Conservation (phyloP, 2,797 vertebrate species). For the Arremon brunneinucha region DNA sequence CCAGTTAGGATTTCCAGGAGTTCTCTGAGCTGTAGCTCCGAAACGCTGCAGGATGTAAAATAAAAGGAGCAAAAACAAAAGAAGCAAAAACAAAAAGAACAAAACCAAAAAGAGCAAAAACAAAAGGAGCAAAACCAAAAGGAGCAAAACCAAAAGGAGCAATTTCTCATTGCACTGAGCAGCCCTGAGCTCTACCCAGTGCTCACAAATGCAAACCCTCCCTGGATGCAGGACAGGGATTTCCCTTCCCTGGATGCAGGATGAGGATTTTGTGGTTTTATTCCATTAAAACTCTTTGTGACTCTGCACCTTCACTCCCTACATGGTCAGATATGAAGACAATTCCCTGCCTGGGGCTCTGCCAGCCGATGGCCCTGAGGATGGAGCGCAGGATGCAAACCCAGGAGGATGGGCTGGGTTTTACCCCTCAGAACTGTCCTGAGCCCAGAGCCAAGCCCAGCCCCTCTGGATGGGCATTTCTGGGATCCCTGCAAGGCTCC, state of each 20-base stretch:
- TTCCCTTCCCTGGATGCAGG: background rate
- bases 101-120: background rate
- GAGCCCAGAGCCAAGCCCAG: background rate
- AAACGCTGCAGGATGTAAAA: background rate
- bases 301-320: slow-evolving; percentile 2
- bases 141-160: background rate
- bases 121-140: too few species aligned
- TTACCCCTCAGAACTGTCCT: background rate
- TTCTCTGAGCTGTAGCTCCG: background rate
- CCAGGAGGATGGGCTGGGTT: background rate
- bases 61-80: background rate
- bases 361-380: slow-evolving; percentile 18
- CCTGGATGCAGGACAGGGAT: background rate
- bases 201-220: background rate
- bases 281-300: background rate
- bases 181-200: background rate
- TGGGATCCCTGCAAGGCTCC: background rate
- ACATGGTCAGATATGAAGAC: slow-evolving; percentile 61
- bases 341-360: slow-evolving; percentile 22
- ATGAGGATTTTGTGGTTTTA: background rate
- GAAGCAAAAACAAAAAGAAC: too few species aligned
- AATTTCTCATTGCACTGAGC: background rate
- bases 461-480: background rate
- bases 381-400: background rate
- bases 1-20: background rate